Percentiles rank a stretch among this genome's conserved stretches.
These are phyloP conservation scores for Rotaria socialis DNA, from an alignment of 2,888 invertebrate species.

Conservation along the genomic window DNA sequence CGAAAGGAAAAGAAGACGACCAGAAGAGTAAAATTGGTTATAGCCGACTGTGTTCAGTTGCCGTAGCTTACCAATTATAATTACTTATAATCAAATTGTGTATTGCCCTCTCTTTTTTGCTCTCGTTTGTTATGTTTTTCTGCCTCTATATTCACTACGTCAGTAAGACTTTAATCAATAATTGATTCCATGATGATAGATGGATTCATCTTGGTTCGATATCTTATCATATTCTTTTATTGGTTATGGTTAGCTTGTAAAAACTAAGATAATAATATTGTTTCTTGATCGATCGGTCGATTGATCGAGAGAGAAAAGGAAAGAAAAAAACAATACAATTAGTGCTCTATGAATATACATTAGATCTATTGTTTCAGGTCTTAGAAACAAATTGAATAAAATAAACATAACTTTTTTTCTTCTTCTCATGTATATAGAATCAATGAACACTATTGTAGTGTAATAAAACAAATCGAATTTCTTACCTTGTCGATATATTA, in stretches of 20 bases:
- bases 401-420: neutral
- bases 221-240: constrained; percentile 12
- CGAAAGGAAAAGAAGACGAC: neutral
- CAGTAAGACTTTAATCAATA: neutral
- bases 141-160: neutral
- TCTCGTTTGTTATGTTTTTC: neutral
- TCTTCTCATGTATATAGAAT: neutral
- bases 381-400: neutral
- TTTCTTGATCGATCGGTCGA: neutral
- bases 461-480: neutral
- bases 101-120: neutral
- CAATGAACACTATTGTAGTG: neutral
- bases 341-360: neutral
- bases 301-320: neutral
- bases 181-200: constrained; percentile 9
- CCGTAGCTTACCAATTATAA: neutral
- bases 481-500: neutral
- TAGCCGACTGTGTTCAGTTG: neutral
- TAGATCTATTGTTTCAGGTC: neutral
- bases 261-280: neutral
- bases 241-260: neutral
- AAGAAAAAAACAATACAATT: neutral
- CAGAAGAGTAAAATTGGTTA: neutral
- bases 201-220: neutral
- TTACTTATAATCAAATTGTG: constrained; percentile 13